A percentile compares a stretch with the other conserved stretches of the same genome.
These are phyloP conservation scores for Mionectes macconnelli DNA, from an alignment of 2,113 vertebrate species.

Conservation along the genomic window DNA sequence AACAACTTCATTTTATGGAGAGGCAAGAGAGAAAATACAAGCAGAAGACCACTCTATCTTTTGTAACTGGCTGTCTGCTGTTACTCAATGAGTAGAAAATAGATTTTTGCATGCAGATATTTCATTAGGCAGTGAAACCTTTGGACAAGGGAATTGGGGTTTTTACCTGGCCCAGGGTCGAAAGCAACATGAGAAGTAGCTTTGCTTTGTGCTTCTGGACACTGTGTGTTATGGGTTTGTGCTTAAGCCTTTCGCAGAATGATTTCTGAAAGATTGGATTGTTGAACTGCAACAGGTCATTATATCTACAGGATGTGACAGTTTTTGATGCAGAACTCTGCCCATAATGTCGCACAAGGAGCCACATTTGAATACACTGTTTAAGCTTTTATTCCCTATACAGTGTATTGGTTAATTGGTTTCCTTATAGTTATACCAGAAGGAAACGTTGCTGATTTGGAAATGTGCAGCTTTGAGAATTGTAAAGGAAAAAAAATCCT, in stretches of 20 bases:
- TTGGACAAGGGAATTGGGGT: not conserved
- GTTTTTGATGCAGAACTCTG: not conserved
- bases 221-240: not conserved
- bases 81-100: not conserved
- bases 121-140: not conserved
- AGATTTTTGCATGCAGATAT: not conserved
- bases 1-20: not conserved
- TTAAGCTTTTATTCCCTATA: not conserved
- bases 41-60: not conserved
- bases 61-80: not conserved
- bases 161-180: not conserved
- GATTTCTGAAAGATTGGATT: not conserved
- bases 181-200: not conserved
- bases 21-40: not conserved
- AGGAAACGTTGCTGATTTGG: not conserved
- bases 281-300: not conserved
- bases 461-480: not conserved
- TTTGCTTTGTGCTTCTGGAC: not conserved
- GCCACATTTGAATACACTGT: not conserved
- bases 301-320: not conserved
- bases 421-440: not conserved
- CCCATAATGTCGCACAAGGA: not conserved
- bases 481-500: not conserved
- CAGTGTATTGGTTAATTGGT: not conserved
- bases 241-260: not conserved